These are phyloP conservation scores for Halichondria panicea DNA, from an alignment of 37 sponge, comb jelly and placozoan genomes.

Conservation along the genomic window DNA sequence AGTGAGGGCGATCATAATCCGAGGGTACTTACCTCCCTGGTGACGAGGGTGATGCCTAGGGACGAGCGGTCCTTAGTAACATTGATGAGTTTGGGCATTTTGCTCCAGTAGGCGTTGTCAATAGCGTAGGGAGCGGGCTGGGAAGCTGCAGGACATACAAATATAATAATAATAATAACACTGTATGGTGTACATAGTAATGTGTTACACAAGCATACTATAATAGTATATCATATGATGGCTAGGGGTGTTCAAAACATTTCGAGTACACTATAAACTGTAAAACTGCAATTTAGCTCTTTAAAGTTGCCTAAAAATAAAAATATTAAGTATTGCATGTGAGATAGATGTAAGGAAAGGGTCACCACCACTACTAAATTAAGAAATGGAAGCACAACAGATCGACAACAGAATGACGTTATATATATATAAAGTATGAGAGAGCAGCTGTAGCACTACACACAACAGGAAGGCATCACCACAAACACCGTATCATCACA, in stretches of 20 bases:
- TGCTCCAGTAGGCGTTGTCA: constrained; percentile 73
- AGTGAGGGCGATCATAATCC: background rate
- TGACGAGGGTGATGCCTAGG: constrained; percentile 70
- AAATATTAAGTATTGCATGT: too few species aligned
- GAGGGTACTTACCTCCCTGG: constrained; percentile 72
- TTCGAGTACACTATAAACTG: too few species aligned
- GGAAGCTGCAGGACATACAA: constrained; percentile 25
- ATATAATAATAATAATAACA: background rate
- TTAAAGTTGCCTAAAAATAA: too few species aligned
- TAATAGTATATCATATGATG: too few species aligned
- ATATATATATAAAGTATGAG: background rate
- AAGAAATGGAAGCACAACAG: background rate
- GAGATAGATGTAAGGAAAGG: too few species aligned
- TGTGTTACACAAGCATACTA: too few species aligned
- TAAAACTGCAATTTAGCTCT: too few species aligned
- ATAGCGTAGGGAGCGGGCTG: constrained; percentile 6
- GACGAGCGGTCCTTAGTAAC: constrained; percentile 23
- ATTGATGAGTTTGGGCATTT: constrained; percentile 43
- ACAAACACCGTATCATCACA: too few species aligned
- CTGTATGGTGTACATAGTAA: background rate
- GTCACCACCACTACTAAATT: too few species aligned
- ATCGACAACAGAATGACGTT: background rate
- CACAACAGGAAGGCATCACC: too few species aligned
- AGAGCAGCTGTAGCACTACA: background rate
- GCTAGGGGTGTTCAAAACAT: too few species aligned